A percentile compares a stretch with the other conserved stretches of the same genome.
These are phyloP conservation scores for Drosophila eugracilis DNA, from an alignment of 1,140 invertebrate species.

Conservation along the genomic window DNA sequence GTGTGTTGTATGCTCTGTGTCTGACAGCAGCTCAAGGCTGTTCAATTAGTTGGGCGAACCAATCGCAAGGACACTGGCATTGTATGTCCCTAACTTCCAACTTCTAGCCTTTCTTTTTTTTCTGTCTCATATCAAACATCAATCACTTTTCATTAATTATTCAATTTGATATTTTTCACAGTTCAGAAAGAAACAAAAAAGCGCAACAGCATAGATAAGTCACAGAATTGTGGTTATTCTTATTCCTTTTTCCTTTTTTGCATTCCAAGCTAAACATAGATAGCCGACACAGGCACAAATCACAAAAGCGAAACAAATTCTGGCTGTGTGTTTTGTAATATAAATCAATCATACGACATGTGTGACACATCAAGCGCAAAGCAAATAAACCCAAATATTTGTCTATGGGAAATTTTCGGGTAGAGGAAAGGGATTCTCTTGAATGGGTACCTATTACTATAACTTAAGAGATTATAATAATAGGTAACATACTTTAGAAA, in stretches of 20 bases:
- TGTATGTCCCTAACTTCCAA: not conserved
- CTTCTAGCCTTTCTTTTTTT: too few relatives aligned
- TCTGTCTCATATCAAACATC: conserved; percentile 26
- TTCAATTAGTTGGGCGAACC: conserved; percentile 61
- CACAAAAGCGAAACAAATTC: conserved; percentile 43
- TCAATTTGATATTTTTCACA: conserved; percentile 22
- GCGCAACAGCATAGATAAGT: conserved; percentile 35
- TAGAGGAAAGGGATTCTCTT: not conserved
- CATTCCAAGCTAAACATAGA: conserved; percentile 1
- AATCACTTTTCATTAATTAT: conserved; percentile 50
- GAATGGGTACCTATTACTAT: not conserved
- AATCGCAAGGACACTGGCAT: not conserved
- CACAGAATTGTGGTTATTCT: conserved; percentile 17
- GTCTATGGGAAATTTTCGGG: not conserved
- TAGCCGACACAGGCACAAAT: conserved; percentile 14
- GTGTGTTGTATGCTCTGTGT: conserved; percentile 18
- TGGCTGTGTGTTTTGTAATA: conserved; percentile 37
- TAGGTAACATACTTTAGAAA: too few relatives aligned
- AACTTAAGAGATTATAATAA: not conserved
- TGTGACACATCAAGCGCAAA: conserved; percentile 47
- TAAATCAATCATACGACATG: conserved; percentile 76
- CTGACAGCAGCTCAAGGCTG: conserved; percentile 47
- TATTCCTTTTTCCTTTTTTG: not conserved
- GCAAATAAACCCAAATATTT: conserved; percentile 35
- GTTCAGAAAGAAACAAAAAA: not conserved